Base-by-base conservation (phyloP, 2,113 vertebrate species). In the Pampusana beccarii region DNA sequence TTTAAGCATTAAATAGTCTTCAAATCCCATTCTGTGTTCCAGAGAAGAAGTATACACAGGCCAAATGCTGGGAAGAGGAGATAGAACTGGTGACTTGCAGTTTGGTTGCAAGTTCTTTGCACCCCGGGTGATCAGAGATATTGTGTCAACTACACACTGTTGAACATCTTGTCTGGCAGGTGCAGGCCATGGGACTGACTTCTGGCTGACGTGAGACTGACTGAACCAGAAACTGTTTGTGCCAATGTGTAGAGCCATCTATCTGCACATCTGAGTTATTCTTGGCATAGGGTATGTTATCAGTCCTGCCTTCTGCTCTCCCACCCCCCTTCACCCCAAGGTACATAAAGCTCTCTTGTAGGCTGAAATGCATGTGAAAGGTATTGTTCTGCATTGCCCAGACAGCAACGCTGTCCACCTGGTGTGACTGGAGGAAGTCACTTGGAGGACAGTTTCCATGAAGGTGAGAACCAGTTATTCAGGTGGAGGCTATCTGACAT, bases 1-100 rank as follows among this genome's bases (percentile, higher is more conserved):
- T 96, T 95, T 26, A 87, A 93, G 70, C 53, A 77, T 89, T 87
- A 93, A 82, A 80, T 75, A 84, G 25, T 60, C 23, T 96, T 88
- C 67, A 92, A 86, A 83, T 56, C 34, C 66, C 17, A 36, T 80
- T 80, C 34, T 18, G 34, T 17, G 14, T 73, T 33, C 42, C 53
- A 56, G 21, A 92, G 50, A 93, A 90, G 18, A 82, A 85, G 28
- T 62, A 65, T 21, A 58, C 1, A 3, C 62, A 77, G 26, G 20
- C 36, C 54, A 85, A 90, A 67, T 6, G 1, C 40, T 85, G 20
- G 21, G 28, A 81, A 79, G 16, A 79, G 15, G 42, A 60, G 57
- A 36, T 79, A 26, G n/a, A 93, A 56, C 20, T 31, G 46, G 12
- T 78, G 56, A 72, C 33, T 78, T 71, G 17, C 26, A 57, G 23